These are phyloP conservation scores for Typhlomys cinereus DNA, from an alignment of 2,113 vertebrate species.

Conservation along the genomic window DNA sequence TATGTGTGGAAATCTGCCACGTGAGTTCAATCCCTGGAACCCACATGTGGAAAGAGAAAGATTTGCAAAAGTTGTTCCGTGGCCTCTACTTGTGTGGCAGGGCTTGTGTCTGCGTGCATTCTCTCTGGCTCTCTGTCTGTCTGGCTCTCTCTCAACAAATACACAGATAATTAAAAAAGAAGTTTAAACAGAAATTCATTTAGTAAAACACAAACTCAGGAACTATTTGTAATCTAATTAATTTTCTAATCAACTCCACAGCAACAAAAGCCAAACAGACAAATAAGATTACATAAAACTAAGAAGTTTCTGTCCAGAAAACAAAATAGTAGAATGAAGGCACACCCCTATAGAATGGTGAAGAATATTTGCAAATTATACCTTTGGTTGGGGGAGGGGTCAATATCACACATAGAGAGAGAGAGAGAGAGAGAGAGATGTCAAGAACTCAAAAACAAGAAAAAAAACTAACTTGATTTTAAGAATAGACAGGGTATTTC, in stretches of 20 bases:
- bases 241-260: neutral
- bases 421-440: too few relatives aligned
- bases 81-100: too few relatives aligned
- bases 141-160: too few relatives aligned
- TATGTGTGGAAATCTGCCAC: too few relatives aligned
- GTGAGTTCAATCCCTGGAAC: too few relatives aligned
- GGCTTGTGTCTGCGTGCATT: too few relatives aligned
- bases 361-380: neutral
- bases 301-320: neutral
- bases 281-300: neutral
- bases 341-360: neutral
- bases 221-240: conserved; percentile 10
- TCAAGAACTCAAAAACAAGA: neutral
- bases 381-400: neutral
- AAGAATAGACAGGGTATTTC: neutral
- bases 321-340: neutral
- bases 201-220: conserved; percentile 18
- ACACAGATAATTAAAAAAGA: too few relatives aligned
- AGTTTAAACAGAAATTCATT: conserved; percentile 48
- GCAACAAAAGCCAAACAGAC: neutral
- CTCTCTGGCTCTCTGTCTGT: too few relatives aligned
- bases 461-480: neutral
- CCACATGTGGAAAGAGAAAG: too few relatives aligned
- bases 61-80: too few relatives aligned
- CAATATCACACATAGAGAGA: neutral